Percentiles rank a stretch among this genome's conserved stretches.
Conservation (phyloP, 2,888 invertebrate species). For the Esperia sulphurella region DNA sequence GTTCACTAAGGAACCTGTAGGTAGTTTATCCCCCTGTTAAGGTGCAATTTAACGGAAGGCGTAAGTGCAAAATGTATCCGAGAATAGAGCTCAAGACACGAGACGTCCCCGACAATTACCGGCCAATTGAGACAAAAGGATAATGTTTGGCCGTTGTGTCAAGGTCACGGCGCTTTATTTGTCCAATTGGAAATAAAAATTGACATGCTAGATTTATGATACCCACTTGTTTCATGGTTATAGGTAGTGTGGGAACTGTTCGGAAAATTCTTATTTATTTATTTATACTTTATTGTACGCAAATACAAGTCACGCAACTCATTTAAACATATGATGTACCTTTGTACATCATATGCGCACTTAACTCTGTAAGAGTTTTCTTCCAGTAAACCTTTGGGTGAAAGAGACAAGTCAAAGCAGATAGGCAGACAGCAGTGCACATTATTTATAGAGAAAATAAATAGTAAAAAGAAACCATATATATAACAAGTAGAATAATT, state of each 20-base stretch:
- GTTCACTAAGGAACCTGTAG: no score
- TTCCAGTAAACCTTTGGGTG: no score
- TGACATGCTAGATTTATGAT: constrained; percentile 57
- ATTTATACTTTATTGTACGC: no score
- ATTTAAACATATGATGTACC: no score
- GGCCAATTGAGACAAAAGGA: constrained; percentile 77
- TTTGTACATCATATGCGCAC: no score
- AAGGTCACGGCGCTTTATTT: constrained; percentile 56
- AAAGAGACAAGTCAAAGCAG: no score
- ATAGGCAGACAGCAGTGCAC: no score
- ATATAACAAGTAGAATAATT: no score
- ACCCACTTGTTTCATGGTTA: constrained; percentile 17
- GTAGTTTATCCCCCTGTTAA: constrained; percentile 21
- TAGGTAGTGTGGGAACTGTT: constrained; percentile 2
- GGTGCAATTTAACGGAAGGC: constrained; percentile 63
- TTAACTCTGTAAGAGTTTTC: no score
- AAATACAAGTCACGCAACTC: no score
- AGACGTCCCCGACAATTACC: constrained; percentile 70
- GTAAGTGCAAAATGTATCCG: constrained; percentile 72
- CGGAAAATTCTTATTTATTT: background rate
- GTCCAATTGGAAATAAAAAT: constrained; percentile 68
- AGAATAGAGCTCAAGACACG: constrained; percentile 67
- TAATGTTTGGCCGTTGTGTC: constrained; percentile 73
- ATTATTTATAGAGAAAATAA: no score
- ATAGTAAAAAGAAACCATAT: no score